A percentile compares a stretch with the other conserved stretches of the same genome.
Conservation (phyloP, 2,888 invertebrate species). For the Furcula furcula region DNA sequence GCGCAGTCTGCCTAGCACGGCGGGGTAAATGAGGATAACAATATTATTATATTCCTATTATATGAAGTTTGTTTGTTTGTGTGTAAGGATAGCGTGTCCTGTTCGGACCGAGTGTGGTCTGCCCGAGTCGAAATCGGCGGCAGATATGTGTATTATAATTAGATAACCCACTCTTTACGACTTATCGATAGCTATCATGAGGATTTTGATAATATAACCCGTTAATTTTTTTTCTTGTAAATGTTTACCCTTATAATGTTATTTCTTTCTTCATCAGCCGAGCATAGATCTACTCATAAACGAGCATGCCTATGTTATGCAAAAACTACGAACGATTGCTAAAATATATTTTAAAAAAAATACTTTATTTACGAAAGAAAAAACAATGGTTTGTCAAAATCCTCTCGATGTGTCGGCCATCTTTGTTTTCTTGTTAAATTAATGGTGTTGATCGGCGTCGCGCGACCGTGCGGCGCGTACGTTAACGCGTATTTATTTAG, state of each 20-base stretch:
- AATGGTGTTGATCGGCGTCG: slow-evolving; percentile 21
- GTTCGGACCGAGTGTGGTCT: slow-evolving; percentile 28
- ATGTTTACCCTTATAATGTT: too few relatives aligned
- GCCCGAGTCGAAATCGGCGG: slow-evolving; percentile 11
- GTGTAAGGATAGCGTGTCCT: slow-evolving; percentile 31
- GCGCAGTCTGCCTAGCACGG: slow-evolving; percentile 52
- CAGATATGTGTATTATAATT: slow-evolving; percentile 32
- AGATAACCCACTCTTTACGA: slow-evolving; percentile 32
- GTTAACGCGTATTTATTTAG: slow-evolving; percentile 37
- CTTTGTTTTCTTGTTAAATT: slow-evolving; percentile 27
- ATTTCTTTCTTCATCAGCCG: too few relatives aligned
- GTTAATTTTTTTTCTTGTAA: too few relatives aligned
- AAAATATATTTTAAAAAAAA: too few relatives aligned
- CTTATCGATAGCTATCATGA: slow-evolving; percentile 16
- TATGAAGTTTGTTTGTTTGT: slow-evolving; percentile 25
- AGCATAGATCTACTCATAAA: too few relatives aligned
- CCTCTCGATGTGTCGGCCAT: slow-evolving; percentile 17
- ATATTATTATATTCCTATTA: slow-evolving; percentile 14
- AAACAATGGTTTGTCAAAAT: slow-evolving; percentile 13
- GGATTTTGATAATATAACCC: slow-evolving; percentile 19
- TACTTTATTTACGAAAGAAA: not conserved
- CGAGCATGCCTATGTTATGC: too few relatives aligned
- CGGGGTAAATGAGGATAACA: slow-evolving; percentile 37
- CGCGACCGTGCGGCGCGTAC: slow-evolving; percentile 17
- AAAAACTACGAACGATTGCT: too few relatives aligned